These are phyloP conservation scores for human DNA, from an alignment of 2,113 vertebrate species.

Conservation along the genomic window DNA sequence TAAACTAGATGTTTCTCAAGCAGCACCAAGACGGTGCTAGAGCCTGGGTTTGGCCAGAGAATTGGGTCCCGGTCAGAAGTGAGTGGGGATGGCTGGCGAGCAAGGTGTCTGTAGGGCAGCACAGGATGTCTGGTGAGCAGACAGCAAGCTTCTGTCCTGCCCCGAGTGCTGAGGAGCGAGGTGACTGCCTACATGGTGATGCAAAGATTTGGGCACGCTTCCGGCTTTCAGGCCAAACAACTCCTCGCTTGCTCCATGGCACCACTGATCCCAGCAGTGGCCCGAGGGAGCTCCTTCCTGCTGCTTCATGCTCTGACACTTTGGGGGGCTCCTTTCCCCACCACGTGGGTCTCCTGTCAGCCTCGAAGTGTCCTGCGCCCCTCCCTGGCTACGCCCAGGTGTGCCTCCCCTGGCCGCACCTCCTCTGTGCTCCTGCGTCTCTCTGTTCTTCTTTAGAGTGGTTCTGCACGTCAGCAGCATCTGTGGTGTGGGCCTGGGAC, in stretches of 20 bases:
- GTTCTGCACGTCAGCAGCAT: not conserved
- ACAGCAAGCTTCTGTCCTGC: too few relatives aligned
- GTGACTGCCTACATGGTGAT: not conserved
- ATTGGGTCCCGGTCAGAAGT: not conserved
- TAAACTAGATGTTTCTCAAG: not conserved
- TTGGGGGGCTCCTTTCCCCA: not conserved
- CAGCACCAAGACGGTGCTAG: not conserved
- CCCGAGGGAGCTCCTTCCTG: not conserved
- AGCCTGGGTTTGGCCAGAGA: not conserved
- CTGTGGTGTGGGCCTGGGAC: not conserved
- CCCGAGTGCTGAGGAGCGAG: not conserved
- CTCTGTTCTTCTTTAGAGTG: not conserved
- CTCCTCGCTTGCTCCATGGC: accelerated
- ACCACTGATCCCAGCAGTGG: not conserved
- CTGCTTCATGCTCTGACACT: not conserved
- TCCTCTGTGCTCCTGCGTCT: not conserved
- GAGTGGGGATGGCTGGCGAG: not conserved
- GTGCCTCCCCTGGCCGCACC: too few relatives aligned
- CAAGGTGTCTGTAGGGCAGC: not conserved
- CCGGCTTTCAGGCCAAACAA: too few relatives aligned
- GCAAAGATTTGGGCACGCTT: accelerated
- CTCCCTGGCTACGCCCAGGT: not conserved
- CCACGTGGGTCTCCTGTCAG: accelerated
- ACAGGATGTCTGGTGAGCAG: not conserved
- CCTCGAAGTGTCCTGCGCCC: not conserved